Conservation (phyloP, 2,113 vertebrate species). For the Gnathonemus longibarbis region DNA sequence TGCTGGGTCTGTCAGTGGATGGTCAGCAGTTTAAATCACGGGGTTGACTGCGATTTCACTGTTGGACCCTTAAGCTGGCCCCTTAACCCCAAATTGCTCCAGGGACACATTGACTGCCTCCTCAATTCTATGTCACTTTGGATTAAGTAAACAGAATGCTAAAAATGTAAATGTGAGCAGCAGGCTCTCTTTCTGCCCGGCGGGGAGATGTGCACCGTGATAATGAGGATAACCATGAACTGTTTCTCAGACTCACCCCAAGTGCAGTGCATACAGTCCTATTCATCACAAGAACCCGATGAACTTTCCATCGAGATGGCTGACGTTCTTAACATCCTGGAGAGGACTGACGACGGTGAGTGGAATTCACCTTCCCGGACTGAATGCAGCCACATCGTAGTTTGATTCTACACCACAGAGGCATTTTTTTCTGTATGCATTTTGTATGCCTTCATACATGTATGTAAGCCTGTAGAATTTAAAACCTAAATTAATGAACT, state of each 20-base stretch:
- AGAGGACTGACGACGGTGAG: conserved; percentile 83
- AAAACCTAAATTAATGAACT: neutral
- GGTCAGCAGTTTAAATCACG: neutral
- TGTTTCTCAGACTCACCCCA: conserved; percentile 75
- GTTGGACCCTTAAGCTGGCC: neutral
- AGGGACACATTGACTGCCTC: neutral
- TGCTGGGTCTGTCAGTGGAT: neutral
- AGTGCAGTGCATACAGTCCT: conserved; percentile 93
- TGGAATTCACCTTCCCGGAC: neutral
- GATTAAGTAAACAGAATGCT: neutral
- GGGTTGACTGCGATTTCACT: neutral
- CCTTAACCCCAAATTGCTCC: neutral
- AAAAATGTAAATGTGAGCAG: neutral
- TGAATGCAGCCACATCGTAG: neutral
- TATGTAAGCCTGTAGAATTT: neutral
- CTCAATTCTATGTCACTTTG: neutral
- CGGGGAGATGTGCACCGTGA: neutral
- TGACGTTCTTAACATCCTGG: conserved; percentile 82
- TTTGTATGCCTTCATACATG: neutral
- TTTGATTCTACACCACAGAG: neutral
- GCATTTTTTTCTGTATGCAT: neutral
- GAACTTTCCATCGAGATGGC: conserved; percentile 91
- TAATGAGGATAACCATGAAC: neutral
- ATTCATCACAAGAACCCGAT: conserved; percentile 83
- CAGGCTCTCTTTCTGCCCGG: neutral